Percentiles rank a stretch among this genome's conserved stretches.
phyloP scores from a whole-genome alignment of 2,888 invertebrate genomes.

The Tuta absoluta region DNA sequence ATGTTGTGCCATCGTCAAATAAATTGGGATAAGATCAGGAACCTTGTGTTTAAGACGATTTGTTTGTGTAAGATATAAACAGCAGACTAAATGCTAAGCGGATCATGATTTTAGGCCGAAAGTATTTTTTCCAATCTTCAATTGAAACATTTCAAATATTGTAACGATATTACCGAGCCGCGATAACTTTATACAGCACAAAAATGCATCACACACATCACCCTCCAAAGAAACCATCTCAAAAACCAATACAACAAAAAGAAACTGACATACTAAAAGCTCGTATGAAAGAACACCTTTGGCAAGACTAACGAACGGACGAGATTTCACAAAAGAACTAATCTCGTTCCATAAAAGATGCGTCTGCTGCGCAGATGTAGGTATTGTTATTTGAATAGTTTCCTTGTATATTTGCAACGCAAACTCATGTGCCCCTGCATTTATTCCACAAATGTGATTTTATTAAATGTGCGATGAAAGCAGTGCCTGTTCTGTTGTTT shows the following conservation, averaged over 20 bases:
- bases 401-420: background rate
- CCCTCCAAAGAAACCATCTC: background rate
- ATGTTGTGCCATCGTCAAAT: no score
- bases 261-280: conserved; percentile 10
- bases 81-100: no score
- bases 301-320: conserved; percentile 15
- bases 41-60: no score
- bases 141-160: no score
- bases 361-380: conserved; percentile 12
- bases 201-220: background rate
- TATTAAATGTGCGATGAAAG: no score
- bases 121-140: no score
- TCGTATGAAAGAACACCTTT: conserved; percentile 6
- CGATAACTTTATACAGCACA: background rate
- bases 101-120: no score
- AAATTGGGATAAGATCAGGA: no score
- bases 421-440: background rate
- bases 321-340: conserved; percentile 20
- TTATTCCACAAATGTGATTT: background rate
- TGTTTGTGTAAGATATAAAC: no score
- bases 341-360: conserved; percentile 3
- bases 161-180: no score
- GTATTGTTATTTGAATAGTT: conserved; percentile 9
- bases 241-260: background rate
- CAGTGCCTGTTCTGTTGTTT: no score